Evolutionary conservation across 2,888 invertebrate genomes (phyloP).

Genomic region (Neria commutata): DNA sequence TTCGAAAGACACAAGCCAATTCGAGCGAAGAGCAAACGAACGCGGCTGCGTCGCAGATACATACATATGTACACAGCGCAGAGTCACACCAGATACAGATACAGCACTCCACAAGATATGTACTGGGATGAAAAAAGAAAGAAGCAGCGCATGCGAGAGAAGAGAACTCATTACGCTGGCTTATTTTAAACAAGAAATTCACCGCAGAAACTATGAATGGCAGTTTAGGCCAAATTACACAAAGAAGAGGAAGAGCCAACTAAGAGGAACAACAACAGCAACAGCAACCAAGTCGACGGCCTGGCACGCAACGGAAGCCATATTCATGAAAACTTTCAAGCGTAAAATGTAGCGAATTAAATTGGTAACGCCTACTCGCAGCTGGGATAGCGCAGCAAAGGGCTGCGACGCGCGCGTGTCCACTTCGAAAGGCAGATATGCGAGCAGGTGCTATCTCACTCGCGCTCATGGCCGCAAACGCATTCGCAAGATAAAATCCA

Average conservation of each 20-base stretch:
- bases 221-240: constrained; percentile 53
- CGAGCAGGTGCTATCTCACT: background rate
- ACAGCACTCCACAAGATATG: background rate
- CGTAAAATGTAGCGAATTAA: constrained; percentile 39
- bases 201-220: constrained; percentile 50
- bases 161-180: constrained; percentile 11
- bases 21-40: no score
- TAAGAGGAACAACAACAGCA: constrained; percentile 37
- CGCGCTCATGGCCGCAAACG: background rate
- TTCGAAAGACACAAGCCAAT: constrained; percentile 5
- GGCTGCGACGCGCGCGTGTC: background rate
- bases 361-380: constrained; percentile 40
- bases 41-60: constrained; percentile 5
- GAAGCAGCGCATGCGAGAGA: background rate
- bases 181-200: constrained; percentile 26
- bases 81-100: background rate
- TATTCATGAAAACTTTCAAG: constrained; percentile 41
- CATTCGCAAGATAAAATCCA: constrained; percentile 49
- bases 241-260: constrained; percentile 28
- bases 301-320: constrained; percentile 43
- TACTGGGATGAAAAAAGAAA: no score
- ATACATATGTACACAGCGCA: constrained; percentile 1
- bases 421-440: background rate
- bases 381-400: background rate
- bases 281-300: constrained; percentile 34